Base-by-base conservation (phyloP, 2,797 vertebrate genomes). In the Pangasius djambal region DNA sequence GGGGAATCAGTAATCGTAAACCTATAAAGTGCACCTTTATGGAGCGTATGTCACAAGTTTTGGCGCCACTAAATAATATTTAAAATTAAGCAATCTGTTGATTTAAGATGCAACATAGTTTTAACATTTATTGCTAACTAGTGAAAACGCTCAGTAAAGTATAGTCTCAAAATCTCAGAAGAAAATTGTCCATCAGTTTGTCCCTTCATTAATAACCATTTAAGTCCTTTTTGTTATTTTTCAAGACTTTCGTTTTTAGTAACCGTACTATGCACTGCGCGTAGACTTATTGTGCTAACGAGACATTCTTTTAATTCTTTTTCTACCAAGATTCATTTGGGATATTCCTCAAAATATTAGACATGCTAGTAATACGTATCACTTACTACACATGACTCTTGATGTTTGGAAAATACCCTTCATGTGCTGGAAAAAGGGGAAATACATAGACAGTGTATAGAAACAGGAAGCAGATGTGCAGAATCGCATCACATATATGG, bases 391-490 rank as follows among this genome's bases (percentile, higher is more conserved):
- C 20, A 63, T 28, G 37, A 63, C 8, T 12, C 18, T 22, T 34
- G 78, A 37, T 6, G 37, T 28, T n/a, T 63, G 59, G 13, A 31
- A 85, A 85, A 85, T 52, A 85, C 83, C 63, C 65, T 52, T 15
- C 3, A 1, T 69, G 61, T 52, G 18, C 63, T 85, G n/a, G 44
- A 52, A 69, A 52, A 69, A 0, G 83, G 63, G 83, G 83, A 85
- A 69, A 34, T 13, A 85, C 83, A 85, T 61, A 67, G 28, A 67
- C 9, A 25, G 63, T 13, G 9, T 69, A 13, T 34, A 69, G 18
- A 10, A 85, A 69, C 44, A 69, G 83, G 83, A 69, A 69, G 83
- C 44, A 83, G 44, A 69, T 34, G 44, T 85, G 83, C 83, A 69
- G 63, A 67, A 83, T 18, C 8, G 57, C 81, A 84, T 84, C 63